Base-by-base conservation (phyloP, 2,113 vertebrate species). In the Catharus bicknelli region DNA sequence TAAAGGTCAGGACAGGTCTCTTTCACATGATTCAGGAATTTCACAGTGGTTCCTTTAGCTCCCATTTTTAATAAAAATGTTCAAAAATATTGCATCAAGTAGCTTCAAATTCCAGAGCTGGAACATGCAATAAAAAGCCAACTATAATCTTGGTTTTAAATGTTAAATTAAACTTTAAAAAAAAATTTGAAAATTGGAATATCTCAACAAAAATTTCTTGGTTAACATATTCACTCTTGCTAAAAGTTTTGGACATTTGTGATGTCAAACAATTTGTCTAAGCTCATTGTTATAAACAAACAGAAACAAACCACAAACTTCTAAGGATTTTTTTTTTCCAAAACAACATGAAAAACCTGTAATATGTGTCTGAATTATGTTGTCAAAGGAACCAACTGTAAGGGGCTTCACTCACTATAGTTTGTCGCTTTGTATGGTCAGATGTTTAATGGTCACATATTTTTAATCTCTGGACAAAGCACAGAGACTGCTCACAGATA, bases 281-380 rank as follows among this genome's bases (percentile, higher is more conserved):
- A 79, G 27, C 7, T 72, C 30, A 45, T 34, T 77, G 11, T n/a
- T 77, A 15, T 45, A 85, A 69, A 34, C 19, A 43, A 64, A 62
- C 3, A 7, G 42, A 47, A 70, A 10, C 32, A n/a, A 25, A 0
- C 6, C 13, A 14, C 7, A 55, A 32, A n/a, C 5, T 59, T 68
- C 10, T n/a, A 36, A 59, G 9, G 17, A 21, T 50, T 50, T 10
- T 30, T 20, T 84, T 58, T 83, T 76, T n/a, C 0, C 3, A 6
- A 26, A 86, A 67, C 13, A 11, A 6, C 1, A 20, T 63, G 43
- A 75, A 70, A 90, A 45, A 6, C 11, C 18, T 80, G 4, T 26
- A 48, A 10, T 63, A 29, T 43, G 54, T 78, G 40, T 59, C 16
- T 40, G 26, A 72, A 23, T 9, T 34, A 4, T 1, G 0, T 11